Percentiles rank a stretch among this genome's conserved stretches.
These are phyloP conservation scores for Himalopsyche phryganea DNA, from an alignment of 1,140 invertebrate genomes.

Conservation along the genomic window DNA sequence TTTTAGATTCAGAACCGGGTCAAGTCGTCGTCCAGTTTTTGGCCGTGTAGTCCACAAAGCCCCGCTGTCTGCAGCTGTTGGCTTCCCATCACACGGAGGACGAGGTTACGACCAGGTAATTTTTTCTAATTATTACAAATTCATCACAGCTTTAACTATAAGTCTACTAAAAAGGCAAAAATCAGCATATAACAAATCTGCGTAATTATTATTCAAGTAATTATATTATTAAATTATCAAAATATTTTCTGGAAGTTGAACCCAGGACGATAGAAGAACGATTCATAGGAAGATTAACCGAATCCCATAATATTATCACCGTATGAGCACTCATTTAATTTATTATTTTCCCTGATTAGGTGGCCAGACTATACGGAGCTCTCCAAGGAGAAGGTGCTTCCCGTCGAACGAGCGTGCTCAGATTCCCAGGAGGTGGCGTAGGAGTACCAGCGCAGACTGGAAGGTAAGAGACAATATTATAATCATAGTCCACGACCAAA, in stretches of 20 bases:
- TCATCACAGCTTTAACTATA: too few species aligned
- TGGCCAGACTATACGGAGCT: conserved; percentile 22
- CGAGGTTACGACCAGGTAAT: conserved; percentile 46
- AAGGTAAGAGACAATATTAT: conserved; percentile 24
- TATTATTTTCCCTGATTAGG: too few species aligned
- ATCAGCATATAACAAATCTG: too few species aligned
- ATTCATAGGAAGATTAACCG: too few species aligned
- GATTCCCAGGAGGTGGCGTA: conserved; percentile 26
- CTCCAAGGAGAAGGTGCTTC: conserved; percentile 21
- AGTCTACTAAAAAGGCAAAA: too few species aligned
- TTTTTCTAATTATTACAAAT: not conserved
- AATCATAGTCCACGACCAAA: too few species aligned
- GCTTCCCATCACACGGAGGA: conserved; percentile 39
- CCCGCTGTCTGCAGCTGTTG: conserved; percentile 44
- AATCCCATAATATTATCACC: too few species aligned
- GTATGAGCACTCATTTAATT: too few species aligned
- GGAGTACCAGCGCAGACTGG: conserved; percentile 28
- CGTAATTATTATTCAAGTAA: too few species aligned
- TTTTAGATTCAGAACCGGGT: conserved; percentile 17
- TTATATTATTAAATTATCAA: too few species aligned
- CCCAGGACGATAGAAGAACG: too few species aligned
- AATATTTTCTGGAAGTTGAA: too few species aligned
- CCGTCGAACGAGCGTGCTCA: conserved; percentile 20
- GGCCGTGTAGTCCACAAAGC: conserved; percentile 61
- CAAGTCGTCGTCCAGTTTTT: conserved; percentile 53